Base-by-base conservation (phyloP, 2,113 vertebrate genomes). In the Catharus bicknelli region DNA sequence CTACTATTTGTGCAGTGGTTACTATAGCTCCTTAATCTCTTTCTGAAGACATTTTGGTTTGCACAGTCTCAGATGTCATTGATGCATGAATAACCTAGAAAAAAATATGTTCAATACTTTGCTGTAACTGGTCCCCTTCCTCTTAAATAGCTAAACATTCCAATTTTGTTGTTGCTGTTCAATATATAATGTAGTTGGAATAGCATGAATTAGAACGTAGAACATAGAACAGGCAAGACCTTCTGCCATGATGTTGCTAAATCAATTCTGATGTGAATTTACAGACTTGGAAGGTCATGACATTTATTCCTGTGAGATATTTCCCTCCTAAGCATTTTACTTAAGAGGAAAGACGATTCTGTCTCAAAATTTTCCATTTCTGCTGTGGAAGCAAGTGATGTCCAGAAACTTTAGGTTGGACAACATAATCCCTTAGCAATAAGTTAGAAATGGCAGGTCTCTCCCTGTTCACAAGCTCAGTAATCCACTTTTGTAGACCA, bases 1-100 rank as follows among this genome's bases (percentile, higher is more conserved):
- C 90, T 74, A 22, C 48, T 91, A 8, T 88, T 93, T 95, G 58
- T 85, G 67, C 75, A 50, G 66, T 61, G 54, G 70, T 90, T 95
- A 79, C 81, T 95, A 43, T 73, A 94, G 63, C 32, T 94, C 50
- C 93, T 79, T 84, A 85, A 87, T 92, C 84, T 90, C 72, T 91
- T 84, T 82, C 78, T 82, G 70, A 94, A 92, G 86, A 59, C 43
- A 25, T 67, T 78, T 84, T 82, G 54, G 53, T 50, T 80, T 90
- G 76, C 80, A 21, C 25, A 63, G 50, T 66, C 63, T 80, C 40
- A 54, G 16, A 68, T 76, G 25, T 45, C 50, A 68, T 11, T 2
- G 2, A 3, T 67, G 20, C n/a, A 47, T 67, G 85, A 83, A 34
- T 48, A 55, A 21, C 30, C 14, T 58, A 70, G 72, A 29, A 77